Evolutionary conservation across 2,888 invertebrate genomes (phyloP).

Genomic region (Sphaerophoria rueppellii): DNA sequence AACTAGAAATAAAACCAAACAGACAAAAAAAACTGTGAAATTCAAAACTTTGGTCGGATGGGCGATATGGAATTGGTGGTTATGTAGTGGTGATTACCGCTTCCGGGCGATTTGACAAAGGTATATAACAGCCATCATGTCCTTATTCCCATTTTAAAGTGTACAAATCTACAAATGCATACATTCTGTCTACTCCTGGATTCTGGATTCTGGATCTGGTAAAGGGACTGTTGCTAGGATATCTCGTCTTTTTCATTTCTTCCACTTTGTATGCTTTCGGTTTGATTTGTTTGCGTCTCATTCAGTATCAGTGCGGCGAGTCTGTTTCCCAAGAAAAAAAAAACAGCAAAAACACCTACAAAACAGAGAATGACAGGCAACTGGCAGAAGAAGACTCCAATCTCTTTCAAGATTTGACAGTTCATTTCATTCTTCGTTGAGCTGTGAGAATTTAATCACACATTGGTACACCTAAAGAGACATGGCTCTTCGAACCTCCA

Average conservation of each 20-base stretch:
- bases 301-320: slow-evolving; percentile 7
- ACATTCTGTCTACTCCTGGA: slow-evolving; percentile 56
- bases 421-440: slow-evolving; percentile 74
- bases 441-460: slow-evolving; percentile 73
- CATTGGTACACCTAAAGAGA: slow-evolving; percentile 51
- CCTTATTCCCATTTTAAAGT: slow-evolving; percentile 28
- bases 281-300: slow-evolving; percentile 46
- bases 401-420: slow-evolving; percentile 73
- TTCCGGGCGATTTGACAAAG: slow-evolving; percentile 64
- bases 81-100: slow-evolving; percentile 65
- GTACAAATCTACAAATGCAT: slow-evolving; percentile 10
- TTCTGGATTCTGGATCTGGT: slow-evolving; percentile 11
- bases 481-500: slow-evolving; percentile 32
- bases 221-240: slow-evolving; percentile 45
- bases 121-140: slow-evolving; percentile 4
- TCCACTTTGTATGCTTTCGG: slow-evolving; percentile 47
- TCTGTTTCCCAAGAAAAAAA: slow-evolving; percentile 15
- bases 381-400: slow-evolving; percentile 69
- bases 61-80: background rate
- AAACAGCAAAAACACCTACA: background rate
- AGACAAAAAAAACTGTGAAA: slow-evolving; percentile 56
- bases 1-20: slow-evolving; percentile 12
- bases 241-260: slow-evolving; percentile 61
- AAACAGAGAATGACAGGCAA: slow-evolving; percentile 44
- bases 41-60: slow-evolving; percentile 59